Evolutionary conservation across 1,140 invertebrate genomes (phyloP), one percentile per base, ranked within the genome.

Genomic region (Delia radicum): DNA sequence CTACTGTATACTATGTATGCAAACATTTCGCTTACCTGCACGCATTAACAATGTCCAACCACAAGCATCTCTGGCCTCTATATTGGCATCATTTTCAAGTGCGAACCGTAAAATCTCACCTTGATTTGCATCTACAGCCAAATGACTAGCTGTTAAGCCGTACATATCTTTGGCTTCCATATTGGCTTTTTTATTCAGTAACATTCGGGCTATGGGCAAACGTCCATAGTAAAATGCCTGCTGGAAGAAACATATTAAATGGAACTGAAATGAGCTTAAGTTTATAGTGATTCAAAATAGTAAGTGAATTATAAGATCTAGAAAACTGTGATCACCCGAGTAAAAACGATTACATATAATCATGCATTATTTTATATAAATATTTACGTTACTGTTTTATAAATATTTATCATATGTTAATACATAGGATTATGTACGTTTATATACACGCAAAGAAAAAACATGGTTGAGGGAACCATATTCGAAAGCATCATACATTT

Each of bases 41-140:
- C 81, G 81, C 80, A 84, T 79, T 24, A 85, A 73, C 33, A 85
- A 76, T 7, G 82, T 85, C 84, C 84, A 85, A 5, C 82, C 79
- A 24, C 81, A 80, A 37, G 76, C 74, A 69, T 85, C 84, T 29
- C 74, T 78, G 15, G 82, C 82, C 76, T 85, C 82, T 48, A 80
- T 2, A 75, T 85, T 80, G 46, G 81, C 80, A 0, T 79, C 81
- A 63, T 82, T 80, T 37, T 85, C 83, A 24, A 85, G 74, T 21
- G 80, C 84, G 31, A 85, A 85, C 74, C 79, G 81, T 8, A 85
- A 73, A 81, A 85, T 81, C 69, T 84, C 84, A 29, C 79, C 71
- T 73, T 83, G 84, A 79, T 85, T 81, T 31, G 79, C 84, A 67
- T 85, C 83, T 2, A 85, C 80, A 26, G 84, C 84, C 74, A 79